A percentile compares a stretch with the other conserved stretches of the same genome.
These are phyloP conservation scores for Cricetomys ansorgei DNA, from an alignment of 2,113 vertebrate species.

Conservation along the genomic window DNA sequence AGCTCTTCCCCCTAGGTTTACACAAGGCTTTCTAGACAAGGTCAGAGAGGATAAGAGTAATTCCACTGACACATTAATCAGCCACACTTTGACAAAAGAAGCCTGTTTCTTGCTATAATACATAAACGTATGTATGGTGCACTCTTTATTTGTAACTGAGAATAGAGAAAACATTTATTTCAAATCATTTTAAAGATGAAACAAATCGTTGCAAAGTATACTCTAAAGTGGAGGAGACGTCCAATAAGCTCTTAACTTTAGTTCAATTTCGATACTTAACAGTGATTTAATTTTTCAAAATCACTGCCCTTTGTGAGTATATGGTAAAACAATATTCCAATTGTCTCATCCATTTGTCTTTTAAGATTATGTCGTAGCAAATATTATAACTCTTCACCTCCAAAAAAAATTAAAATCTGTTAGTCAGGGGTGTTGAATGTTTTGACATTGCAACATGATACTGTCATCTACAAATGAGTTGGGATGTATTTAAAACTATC, in stretches of 20 bases:
- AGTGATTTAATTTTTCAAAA: background rate
- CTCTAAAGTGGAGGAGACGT: background rate
- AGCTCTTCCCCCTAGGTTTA: background rate
- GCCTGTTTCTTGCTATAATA: background rate
- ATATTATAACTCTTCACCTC: background rate
- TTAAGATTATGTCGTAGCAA: background rate
- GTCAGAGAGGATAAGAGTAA: conserved; percentile 27
- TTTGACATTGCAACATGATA: background rate
- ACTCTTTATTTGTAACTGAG: background rate
- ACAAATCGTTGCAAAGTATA: background rate
- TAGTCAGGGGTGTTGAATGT: background rate
- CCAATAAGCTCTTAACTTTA: background rate
- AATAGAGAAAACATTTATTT: background rate
- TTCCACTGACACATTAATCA: background rate
- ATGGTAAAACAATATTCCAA: conserved; percentile 36
- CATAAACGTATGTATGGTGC: background rate
- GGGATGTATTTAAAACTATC: background rate
- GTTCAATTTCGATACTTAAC: background rate
- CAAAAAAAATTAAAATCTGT: background rate
- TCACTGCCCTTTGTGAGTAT: background rate
- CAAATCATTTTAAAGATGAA: background rate
- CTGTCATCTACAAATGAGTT: background rate
- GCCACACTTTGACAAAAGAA: background rate
- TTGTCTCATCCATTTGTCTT: background rate
- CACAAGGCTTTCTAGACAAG: background rate